phyloP scores from a whole-genome alignment of 2,113 vertebrate species.

The Phylloscopus trochilus region DNA sequence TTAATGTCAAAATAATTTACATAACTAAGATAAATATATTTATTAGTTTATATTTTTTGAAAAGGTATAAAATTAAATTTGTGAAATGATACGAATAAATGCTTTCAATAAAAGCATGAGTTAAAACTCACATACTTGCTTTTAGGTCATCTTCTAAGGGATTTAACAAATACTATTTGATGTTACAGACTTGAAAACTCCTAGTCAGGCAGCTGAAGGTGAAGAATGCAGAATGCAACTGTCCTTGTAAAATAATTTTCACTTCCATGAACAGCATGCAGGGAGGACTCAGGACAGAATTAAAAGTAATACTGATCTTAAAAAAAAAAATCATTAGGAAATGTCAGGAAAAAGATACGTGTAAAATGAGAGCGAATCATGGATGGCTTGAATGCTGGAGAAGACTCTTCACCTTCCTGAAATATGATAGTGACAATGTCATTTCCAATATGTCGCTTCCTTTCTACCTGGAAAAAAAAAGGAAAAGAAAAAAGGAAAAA shows the following conservation, averaged over 20 bases:
- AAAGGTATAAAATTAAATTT: background rate
- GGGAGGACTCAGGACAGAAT: background rate
- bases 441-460: constrained; percentile 97
- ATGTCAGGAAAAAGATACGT: constrained; percentile 84
- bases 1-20: background rate
- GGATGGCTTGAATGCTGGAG: constrained; percentile 93
- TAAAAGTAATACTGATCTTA: background rate
- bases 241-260: background rate
- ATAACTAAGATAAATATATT: background rate
- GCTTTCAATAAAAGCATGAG: background rate
- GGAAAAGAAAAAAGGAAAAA: background rate
- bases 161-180: background rate
- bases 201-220: background rate
- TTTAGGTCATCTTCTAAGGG: background rate
- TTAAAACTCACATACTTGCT: background rate
- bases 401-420: constrained; percentile 94
- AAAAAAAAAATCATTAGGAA: background rate
- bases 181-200: background rate
- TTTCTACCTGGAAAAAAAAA: constrained; percentile 85
- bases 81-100: background rate
- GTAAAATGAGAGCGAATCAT: constrained; percentile 99
- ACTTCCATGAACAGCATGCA: background rate
- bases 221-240: background rate
- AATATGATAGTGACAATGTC: constrained; percentile 98
- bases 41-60: background rate